phyloP scores from a whole-genome alignment of 2,113 vertebrate species.

The Phylloscopus whistleri region DNA sequence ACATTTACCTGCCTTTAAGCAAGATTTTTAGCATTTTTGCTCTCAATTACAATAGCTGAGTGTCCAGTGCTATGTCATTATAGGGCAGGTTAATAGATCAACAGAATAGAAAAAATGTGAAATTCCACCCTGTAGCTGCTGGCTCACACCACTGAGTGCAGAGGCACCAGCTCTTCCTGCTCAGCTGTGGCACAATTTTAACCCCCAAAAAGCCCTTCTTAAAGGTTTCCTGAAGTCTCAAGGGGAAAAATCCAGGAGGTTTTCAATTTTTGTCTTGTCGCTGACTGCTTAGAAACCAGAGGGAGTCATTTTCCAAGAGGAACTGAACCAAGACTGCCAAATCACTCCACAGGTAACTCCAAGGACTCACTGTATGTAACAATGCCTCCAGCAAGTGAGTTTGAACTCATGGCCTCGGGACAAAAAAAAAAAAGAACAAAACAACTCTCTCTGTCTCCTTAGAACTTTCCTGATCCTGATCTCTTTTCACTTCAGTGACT shows the following conservation, averaged over 20 bases:
- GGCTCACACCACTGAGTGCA: neutral
- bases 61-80: neutral
- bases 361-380: neutral
- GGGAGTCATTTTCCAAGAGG: neutral
- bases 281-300: neutral
- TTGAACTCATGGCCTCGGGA: neutral
- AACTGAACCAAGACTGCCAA: conserved; percentile 2
- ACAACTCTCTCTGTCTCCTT: neutral
- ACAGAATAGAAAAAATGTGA: conserved; percentile 6
- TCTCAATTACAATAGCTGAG: neutral
- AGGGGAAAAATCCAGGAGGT: neutral
- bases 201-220: neutral
- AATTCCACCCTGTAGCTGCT: neutral
- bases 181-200: neutral
- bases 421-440: neutral
- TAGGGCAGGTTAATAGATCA: neutral
- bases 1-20: neutral
- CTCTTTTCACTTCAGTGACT: neutral
- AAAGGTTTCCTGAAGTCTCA: neutral
- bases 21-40: neutral
- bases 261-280: neutral
- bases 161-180: neutral
- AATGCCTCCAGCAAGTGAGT: neutral
- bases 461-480: neutral
- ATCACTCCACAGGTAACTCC: neutral